These are phyloP conservation scores for Panthera uncia DNA, from an alignment of 2,113 vertebrate species.

Conservation along the genomic window DNA sequence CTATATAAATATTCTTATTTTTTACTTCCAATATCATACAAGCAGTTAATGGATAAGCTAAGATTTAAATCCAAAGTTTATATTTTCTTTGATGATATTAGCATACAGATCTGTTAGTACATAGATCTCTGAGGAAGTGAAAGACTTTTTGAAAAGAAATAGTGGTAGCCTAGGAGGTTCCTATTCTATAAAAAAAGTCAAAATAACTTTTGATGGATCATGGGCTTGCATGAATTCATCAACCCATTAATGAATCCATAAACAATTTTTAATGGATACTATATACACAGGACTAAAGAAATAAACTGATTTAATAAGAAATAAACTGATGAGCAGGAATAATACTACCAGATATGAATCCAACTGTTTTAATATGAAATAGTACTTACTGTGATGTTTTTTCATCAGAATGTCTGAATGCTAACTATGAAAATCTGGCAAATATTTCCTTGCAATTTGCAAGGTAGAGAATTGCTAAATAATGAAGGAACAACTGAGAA, in stretches of 20 bases:
- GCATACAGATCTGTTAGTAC: background rate
- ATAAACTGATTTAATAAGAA: conserved; percentile 21
- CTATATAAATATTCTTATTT: background rate
- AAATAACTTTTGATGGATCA: background rate
- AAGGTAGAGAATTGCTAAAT: conserved; percentile 19
- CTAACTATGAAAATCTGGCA: conserved; percentile 49
- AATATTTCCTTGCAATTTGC: background rate
- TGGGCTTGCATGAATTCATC: background rate
- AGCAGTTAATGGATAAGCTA: background rate
- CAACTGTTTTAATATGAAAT: conserved; percentile 32
- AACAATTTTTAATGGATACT: conserved; percentile 6
- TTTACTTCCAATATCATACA: conserved; percentile 19
- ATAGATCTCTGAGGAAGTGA: background rate
- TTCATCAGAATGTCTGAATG: background rate
- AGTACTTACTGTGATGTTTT: background rate
- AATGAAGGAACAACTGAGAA: conserved; percentile 38
- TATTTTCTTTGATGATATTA: conserved; percentile 41
- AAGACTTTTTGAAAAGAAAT: conserved; percentile 3
- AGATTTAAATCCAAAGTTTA: conserved; percentile 26
- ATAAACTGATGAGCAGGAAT: conserved; percentile 31
- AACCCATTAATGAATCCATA: background rate
- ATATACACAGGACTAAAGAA: background rate
- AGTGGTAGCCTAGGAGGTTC: background rate
- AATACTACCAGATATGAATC: background rate
- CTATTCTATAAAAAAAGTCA: background rate